Percentiles rank a stretch among this genome's conserved stretches.
Conservation (phyloP, 2,797 vertebrate genomes). For the Heteromormyrus szaboi region DNA sequence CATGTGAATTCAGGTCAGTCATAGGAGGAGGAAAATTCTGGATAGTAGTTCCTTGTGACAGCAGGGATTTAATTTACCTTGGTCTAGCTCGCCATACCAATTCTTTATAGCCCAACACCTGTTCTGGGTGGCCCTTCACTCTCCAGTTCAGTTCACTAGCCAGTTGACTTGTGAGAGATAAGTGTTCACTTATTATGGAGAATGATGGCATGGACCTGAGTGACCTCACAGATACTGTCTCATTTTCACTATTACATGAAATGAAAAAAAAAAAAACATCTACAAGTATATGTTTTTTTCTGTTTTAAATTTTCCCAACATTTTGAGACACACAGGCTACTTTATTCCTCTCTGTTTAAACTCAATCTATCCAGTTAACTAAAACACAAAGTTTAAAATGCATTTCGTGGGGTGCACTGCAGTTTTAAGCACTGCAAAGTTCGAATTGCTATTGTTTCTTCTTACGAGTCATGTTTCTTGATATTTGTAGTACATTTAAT, state of each 20-base stretch:
- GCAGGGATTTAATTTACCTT: not conserved
- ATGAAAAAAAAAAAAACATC: not conserved
- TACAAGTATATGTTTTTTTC: not conserved
- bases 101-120: not conserved
- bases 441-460: not conserved
- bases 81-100: not conserved
- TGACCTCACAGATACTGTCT: not conserved
- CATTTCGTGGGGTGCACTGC: not conserved
- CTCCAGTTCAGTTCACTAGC: not conserved
- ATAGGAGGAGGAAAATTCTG: not conserved
- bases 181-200: not conserved
- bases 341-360: not conserved
- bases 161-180: not conserved
- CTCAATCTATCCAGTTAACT: not conserved
- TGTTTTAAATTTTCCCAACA: not conserved
- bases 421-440: not conserved
- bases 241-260: not conserved
- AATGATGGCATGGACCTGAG: not conserved
- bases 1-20: not conserved
- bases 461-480: not conserved
- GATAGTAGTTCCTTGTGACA: not conserved
- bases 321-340: not conserved
- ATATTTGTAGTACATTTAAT: not conserved
- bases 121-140: not conserved
- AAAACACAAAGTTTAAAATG: not conserved